Evolutionary conservation across 2,888 invertebrate genomes (phyloP), one percentile per base, ranked within the genome.

Genomic region (Unio pictorum): DNA sequence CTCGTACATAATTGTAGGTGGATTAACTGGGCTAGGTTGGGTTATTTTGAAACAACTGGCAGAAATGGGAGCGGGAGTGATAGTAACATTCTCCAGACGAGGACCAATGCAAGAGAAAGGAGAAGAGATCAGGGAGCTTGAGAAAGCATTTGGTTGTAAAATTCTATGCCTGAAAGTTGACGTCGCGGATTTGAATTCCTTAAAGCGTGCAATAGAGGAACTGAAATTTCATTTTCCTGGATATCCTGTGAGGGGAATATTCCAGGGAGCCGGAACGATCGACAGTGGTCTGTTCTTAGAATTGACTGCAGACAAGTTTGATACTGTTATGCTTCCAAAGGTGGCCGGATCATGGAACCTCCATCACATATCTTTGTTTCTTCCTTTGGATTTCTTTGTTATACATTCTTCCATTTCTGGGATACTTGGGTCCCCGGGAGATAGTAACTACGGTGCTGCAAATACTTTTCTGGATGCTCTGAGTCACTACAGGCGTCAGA

Each of bases 381-480:
- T 76, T 18, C 55, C 67, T 18, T 72, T 85, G 23, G 84, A 86
- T 70, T 83, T 74, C 58, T 85, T 86, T 67, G 75, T 86, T 6
- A 67, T 85, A 55, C 79, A 83, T 34, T 86, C 86, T 8, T 85
- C 85, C 2, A 78, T 85, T 17, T 76, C 81, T 18, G 78, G 83
- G 26, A 66, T 84, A 1, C 67, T 85, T 28, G 86, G 85, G 11
- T 81, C 80, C 56, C 75, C 76, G 4, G 84, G 84, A 0, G 85
- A 86, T 62, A 69, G 79, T 11, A 83, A 79, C 67, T 84, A 86
- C 69, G 84, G 83, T 5, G 83, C 84, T 15, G 84, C 76, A 20
- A 85, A 85, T 61, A 75, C 80, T 5, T 86, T 86, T 65, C 71
- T 81, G 69, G 86, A 86, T 66, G 68, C 81, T 0, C 66, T 86